Conservation (phyloP, 2,797 vertebrate species). For the Lepilemur ruficaudatus region DNA sequence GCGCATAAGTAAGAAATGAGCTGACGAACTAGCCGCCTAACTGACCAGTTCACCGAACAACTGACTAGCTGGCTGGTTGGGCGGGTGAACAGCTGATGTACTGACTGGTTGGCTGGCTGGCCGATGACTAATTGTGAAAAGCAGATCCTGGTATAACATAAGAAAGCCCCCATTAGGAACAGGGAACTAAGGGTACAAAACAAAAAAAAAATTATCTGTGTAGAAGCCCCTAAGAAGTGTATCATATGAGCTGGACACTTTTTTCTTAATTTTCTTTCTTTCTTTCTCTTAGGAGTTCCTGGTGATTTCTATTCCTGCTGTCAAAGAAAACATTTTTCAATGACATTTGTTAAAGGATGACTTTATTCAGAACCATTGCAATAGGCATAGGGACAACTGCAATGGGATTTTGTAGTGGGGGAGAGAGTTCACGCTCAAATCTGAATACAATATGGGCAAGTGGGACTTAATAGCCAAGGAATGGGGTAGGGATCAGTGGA, state of each 20-base stretch:
- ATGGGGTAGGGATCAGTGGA: background rate
- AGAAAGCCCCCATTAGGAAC: background rate
- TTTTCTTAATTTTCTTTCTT: background rate
- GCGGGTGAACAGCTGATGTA: background rate
- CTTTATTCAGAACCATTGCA: background rate
- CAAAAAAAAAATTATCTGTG: background rate
- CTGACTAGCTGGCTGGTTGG: background rate
- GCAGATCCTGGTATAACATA: background rate
- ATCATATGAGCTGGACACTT: background rate
- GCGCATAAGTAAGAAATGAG: background rate
- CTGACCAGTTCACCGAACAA: background rate
- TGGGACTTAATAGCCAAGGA: background rate
- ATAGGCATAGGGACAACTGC: background rate
- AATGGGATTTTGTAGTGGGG: background rate
- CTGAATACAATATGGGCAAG: background rate
- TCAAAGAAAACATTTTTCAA: background rate
- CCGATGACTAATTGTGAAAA: background rate
- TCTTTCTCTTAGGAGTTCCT: background rate
- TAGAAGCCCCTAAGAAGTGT: background rate
- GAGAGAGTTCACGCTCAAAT: background rate
- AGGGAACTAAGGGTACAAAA: background rate
- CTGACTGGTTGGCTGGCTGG: background rate
- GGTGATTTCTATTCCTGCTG: background rate
- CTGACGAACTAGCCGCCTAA: background rate
- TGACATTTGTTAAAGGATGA: background rate